phyloP scores from a whole-genome alignment of 1,140 invertebrate species.

The Stegodyphus mimosarum region DNA sequence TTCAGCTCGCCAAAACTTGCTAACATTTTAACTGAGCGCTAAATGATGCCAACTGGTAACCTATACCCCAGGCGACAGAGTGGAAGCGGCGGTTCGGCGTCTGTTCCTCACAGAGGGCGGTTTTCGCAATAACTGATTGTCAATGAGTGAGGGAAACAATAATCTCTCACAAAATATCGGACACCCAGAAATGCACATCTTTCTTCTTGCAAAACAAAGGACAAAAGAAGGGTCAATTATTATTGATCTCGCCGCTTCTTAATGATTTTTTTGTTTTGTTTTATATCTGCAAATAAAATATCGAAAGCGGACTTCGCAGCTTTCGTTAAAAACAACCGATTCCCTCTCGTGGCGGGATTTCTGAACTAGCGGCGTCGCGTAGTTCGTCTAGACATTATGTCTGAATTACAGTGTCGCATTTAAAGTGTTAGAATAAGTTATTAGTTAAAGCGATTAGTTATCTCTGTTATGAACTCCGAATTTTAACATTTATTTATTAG shows the following conservation, averaged over 20 bases:
- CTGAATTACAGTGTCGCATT: not conserved
- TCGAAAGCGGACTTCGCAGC: no score
- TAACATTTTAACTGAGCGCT: no score
- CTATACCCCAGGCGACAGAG: constrained; percentile 24
- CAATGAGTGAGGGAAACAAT: constrained; percentile 56
- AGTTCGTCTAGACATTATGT: not conserved
- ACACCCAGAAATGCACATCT: constrained; percentile 14
- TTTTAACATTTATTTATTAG: no score
- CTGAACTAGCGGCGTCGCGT: not conserved
- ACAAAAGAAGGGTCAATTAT: constrained; percentile 19
- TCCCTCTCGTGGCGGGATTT: constrained; percentile 3
- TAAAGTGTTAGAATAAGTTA: not conserved
- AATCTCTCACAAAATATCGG: constrained; percentile 48
- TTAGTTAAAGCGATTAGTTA: no score
- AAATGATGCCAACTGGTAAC: not conserved
- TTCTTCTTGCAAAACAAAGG: not conserved
- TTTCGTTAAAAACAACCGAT: no score
- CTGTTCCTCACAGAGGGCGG: constrained; percentile 50
- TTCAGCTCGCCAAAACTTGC: no score
- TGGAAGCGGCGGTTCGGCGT: constrained; percentile 55
- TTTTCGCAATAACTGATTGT: constrained; percentile 58
- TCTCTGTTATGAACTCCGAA: no score
- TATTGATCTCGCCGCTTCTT: constrained; percentile 30
- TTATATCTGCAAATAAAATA: not conserved
- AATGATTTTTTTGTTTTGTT: not conserved